A percentile compares a stretch with the other conserved stretches of the same genome.
Evolutionary conservation across 2,888 invertebrate genomes (phyloP).

Genomic region (Hemistola chrysoprasaria): DNA sequence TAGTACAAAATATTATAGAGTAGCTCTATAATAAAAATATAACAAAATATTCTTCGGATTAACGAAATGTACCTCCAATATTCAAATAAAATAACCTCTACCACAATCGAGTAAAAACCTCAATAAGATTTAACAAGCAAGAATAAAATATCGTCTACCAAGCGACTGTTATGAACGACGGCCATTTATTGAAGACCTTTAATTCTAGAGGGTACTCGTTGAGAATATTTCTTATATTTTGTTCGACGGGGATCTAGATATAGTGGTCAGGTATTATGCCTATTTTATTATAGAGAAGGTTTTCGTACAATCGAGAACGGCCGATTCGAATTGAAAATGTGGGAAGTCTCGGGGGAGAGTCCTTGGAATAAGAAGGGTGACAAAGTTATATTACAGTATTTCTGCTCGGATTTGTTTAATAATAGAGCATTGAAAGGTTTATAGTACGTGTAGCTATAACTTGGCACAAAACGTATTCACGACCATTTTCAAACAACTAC

Average conservation of each 20-base stretch:
- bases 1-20: conserved; percentile 3
- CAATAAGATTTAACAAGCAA: conserved; percentile 72
- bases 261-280: conserved; percentile 41
- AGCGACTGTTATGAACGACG: conserved; percentile 43
- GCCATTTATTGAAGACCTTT: conserved; percentile 34
- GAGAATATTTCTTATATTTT: conserved; percentile 9
- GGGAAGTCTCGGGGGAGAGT: conserved; percentile 64
- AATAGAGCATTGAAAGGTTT: conserved; percentile 8
- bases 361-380: conserved; percentile 36
- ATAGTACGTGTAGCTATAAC: background rate
- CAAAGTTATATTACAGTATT: conserved; percentile 35
- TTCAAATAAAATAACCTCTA: conserved; percentile 46
- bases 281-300: conserved; percentile 62
- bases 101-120: conserved; percentile 58
- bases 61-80: conserved; percentile 37
- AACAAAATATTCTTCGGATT: conserved; percentile 24
- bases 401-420: conserved; percentile 23
- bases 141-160: conserved; percentile 72
- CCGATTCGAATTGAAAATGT: conserved; percentile 71
- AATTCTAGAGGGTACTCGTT: conserved; percentile 5
- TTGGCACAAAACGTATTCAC: too few relatives aligned
- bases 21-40: conserved; percentile 11
- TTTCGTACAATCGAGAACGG: conserved; percentile 65
- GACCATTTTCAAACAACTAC: too few relatives aligned
- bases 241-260: conserved; percentile 29